Conservation (phyloP, 2,797 vertebrate genomes). For the Ptychobarbus kaznakovi region DNA sequence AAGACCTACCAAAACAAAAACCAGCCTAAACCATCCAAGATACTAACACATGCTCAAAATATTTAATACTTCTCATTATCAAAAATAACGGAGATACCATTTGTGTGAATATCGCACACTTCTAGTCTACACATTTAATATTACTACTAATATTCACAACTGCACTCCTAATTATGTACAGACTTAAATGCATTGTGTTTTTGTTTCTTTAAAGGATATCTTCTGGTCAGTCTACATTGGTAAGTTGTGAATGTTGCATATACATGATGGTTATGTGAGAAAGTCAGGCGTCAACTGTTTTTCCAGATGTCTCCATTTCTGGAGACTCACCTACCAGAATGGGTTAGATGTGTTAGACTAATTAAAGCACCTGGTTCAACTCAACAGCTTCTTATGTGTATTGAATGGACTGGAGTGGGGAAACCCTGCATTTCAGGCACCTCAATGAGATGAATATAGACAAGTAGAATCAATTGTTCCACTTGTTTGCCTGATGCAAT, state of each 20-base stretch:
- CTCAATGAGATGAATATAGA: neutral
- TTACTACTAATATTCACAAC: neutral
- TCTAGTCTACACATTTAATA: neutral
- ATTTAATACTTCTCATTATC: no score
- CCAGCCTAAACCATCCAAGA: no score
- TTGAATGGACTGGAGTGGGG: neutral
- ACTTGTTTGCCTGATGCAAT: neutral
- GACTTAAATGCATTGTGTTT: neutral
- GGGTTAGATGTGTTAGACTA: no score
- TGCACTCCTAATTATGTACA: neutral
- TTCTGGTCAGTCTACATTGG: slow-evolving; percentile 84
- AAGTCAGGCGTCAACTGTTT: neutral
- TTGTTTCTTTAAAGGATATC: slow-evolving; percentile 75
- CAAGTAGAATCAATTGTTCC: neutral
- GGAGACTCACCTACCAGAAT: no score
- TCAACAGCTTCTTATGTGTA: neutral
- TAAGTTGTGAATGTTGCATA: slow-evolving; percentile 65
- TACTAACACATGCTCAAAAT: neutral
- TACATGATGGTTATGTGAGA: neutral
- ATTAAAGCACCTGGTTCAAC: no score
- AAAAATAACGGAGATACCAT: neutral
- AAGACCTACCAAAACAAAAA: no score
- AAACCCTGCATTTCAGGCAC: no score
- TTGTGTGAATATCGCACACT: neutral
- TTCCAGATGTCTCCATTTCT: neutral